Base-by-base conservation (phyloP, 2,888 invertebrate species). In the Escarpia spicata region DNA sequence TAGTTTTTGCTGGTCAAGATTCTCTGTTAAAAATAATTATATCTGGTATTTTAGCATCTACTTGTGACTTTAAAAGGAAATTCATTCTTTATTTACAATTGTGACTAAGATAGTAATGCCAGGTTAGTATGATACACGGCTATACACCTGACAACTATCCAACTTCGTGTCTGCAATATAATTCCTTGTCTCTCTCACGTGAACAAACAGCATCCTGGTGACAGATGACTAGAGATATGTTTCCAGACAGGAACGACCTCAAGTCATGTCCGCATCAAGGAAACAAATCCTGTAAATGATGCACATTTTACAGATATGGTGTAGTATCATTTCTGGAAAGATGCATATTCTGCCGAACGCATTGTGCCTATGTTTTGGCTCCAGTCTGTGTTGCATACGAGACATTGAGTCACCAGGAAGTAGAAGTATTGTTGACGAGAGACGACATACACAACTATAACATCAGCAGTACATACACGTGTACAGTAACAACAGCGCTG, bases 391-490 rank as follows among this genome's bases (percentile, higher is more conserved):
- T 75, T 75, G 75, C 75, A 75, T 75, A 75, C 6, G 26, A 26
- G 75, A 75, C 75, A 19, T 37, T 37, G 75, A 75, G 75, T 75
- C 75, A 75, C 75, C 75, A 75, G 75, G 26, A 75, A 19, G 75
- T 75, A 26, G 26, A 75, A 19, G 75, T 75, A 26, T 26, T 6
- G 75, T 75, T 26, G 6, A 75, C 4, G 75, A 19, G 75, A 19
- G 75, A 26, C n/a, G 4, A 75, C 75, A 26, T 75, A 75, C 60
- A 60, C 75, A 75, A 75, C n/a, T 75, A 75, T 75, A 75, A 75
- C 75, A 75, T 75, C 75, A 75, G 75, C 75, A 75, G 75, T 75
- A 75, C 75, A 75, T 75, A 75, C 75, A 75, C 75, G 19, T 75
- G 75, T 75, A 75, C 75, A 75, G 75, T 75, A 75, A 75, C 75